These are phyloP conservation scores for Melanogrammus aeglefinus DNA, from an alignment of 2,797 vertebrate genomes.

Conservation along the genomic window DNA sequence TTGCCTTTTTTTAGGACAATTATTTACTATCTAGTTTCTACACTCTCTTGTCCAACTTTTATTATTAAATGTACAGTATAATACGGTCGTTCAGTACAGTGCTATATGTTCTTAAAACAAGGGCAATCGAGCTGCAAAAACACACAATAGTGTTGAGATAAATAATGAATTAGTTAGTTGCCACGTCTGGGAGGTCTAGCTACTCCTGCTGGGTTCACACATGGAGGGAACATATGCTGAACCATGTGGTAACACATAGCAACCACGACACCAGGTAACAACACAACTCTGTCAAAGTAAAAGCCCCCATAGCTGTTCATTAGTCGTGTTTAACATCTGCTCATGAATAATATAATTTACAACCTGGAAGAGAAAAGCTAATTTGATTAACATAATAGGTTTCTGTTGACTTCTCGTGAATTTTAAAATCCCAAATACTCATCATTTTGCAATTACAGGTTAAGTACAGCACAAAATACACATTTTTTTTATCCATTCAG, in stretches of 20 bases:
- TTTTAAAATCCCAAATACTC: no score
- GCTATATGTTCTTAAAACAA: background rate
- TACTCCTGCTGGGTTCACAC: background rate
- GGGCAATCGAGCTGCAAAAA: background rate
- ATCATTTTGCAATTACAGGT: no score
- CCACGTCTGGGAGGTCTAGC: background rate
- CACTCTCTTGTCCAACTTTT: background rate
- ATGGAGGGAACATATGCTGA: background rate
- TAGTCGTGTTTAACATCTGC: background rate
- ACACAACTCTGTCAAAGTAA: background rate
- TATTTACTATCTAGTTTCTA: background rate
- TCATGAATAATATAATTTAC: background rate
- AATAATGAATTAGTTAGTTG: background rate
- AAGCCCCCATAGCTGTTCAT: background rate
- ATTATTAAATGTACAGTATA: background rate
- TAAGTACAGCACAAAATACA: background rate
- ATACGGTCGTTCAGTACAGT: background rate
- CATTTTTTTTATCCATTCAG: no score
- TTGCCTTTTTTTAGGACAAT: background rate
- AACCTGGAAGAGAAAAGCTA: no score
- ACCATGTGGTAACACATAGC: background rate
- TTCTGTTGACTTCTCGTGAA: no score
- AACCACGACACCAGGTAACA: background rate
- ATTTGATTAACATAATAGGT: no score
- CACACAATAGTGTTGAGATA: background rate